Percentiles rank a stretch among this genome's conserved stretches.
These are phyloP conservation scores for Phaethon lepturus DNA, from an alignment of 2,113 vertebrate species.

Conservation along the genomic window DNA sequence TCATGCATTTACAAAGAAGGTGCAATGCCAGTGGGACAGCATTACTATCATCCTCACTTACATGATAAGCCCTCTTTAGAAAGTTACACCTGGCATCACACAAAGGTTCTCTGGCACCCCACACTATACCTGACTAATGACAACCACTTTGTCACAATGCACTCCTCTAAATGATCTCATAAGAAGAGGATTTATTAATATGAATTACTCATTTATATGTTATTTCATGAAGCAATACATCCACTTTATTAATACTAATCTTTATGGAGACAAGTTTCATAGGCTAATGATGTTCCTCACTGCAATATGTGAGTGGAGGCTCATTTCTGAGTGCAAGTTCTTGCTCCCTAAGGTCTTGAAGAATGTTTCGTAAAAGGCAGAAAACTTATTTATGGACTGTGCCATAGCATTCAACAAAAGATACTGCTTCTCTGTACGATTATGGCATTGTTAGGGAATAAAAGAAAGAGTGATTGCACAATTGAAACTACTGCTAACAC, in stretches of 20 bases:
- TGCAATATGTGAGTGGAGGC: not conserved
- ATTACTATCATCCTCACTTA: not conserved
- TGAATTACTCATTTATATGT: not conserved
- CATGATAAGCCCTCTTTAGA: not conserved
- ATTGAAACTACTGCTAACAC: not conserved
- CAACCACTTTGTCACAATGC: not conserved
- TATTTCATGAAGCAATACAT: not conserved
- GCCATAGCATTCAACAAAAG: not conserved
- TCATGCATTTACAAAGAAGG: not conserved
- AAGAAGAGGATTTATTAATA: not conserved
- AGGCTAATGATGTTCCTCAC: not conserved
- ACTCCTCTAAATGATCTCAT: not conserved
- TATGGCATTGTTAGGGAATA: not conserved
- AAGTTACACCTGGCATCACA: not conserved
- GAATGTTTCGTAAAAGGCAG: not conserved
- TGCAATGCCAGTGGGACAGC: not conserved
- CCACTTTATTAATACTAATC: not conserved
- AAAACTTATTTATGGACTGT: not conserved
- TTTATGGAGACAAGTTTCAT: not conserved
- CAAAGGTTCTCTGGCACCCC: not conserved
- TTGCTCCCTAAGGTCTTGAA: not conserved
- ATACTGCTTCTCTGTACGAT: not conserved
- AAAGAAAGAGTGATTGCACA: not conserved
- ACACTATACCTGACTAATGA: not conserved
- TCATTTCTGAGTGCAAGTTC: not conserved